Conservation (phyloP, 2,888 invertebrate species). For the Eueremaeus valkanovi region DNA sequence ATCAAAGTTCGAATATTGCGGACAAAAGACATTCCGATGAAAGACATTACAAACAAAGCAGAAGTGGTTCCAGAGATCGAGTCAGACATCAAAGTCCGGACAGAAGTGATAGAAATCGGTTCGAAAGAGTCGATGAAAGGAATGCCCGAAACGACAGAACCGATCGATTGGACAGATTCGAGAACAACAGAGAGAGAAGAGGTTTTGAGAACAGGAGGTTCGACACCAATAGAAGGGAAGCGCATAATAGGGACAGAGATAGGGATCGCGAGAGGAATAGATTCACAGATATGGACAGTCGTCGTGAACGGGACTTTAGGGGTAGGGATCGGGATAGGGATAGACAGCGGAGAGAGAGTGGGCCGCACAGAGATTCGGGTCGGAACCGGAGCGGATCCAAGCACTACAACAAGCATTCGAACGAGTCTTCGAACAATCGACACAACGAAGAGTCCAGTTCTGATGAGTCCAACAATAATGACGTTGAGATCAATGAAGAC, state of each 20-base stretch:
- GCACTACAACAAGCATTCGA: constrained; percentile 32
- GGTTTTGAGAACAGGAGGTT: neutral
- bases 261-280: neutral
- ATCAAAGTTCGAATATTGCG: neutral
- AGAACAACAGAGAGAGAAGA: neutral
- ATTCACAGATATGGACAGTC: no score
- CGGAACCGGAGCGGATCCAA: constrained; percentile 41
- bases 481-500: constrained; percentile 67
- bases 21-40: constrained; percentile 18
- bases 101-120: neutral
- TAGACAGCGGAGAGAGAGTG: constrained; percentile 42
- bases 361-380: constrained; percentile 46
- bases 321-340: neutral
- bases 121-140: neutral
- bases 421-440: constrained; percentile 13
- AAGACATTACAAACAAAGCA: neutral
- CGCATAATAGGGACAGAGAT: neutral
- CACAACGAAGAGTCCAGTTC: constrained; percentile 39
- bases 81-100: neutral
- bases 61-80: constrained; percentile 16
- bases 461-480: constrained; percentile 49
- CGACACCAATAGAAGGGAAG: neutral
- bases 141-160: constrained; percentile 6
- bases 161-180: no score
- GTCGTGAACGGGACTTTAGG: no score